These are phyloP conservation scores for Myotis planiceps DNA, from an alignment of 2,797 vertebrate species.

Conservation along the genomic window DNA sequence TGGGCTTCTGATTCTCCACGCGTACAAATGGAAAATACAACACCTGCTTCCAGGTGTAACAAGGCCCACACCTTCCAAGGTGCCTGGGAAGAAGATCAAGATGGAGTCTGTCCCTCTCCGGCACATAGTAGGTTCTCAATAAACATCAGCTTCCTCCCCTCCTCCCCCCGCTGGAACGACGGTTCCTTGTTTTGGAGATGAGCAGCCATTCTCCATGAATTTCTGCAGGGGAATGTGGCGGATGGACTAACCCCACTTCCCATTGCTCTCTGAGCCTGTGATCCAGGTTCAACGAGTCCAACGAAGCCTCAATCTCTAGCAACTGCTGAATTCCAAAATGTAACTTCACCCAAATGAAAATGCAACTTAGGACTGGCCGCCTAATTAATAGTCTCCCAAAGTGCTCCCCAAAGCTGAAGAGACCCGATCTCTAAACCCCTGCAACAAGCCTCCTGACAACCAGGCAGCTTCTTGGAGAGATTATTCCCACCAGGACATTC, in stretches of 20 bases:
- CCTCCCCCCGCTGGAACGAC: accelerated
- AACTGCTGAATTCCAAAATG: not conserved
- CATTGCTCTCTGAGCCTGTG: not conserved
- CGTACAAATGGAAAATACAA: not conserved
- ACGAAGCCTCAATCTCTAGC: not conserved
- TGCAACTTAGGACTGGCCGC: not conserved
- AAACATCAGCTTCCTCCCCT: not conserved
- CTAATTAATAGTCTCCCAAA: not conserved
- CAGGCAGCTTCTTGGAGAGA: not conserved
- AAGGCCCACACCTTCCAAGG: not conserved
- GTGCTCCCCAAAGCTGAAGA: not conserved
- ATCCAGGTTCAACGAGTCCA: not conserved
- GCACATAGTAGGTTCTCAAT: not conserved
- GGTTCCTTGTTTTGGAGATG: not conserved
- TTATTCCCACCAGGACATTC: accelerated
- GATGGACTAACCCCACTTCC: not conserved
- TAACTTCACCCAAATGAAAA: not conserved
- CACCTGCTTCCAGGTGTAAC: not conserved
- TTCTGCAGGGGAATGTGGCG: not conserved
- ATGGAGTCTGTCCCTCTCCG: not conserved
- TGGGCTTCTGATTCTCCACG: not conserved
- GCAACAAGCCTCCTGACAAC: not conserved
- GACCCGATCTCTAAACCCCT: not conserved
- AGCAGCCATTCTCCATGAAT: not conserved
- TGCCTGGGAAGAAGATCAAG: not conserved